phyloP scores from a whole-genome alignment of 2,113 vertebrate genomes.

The Pica pica region DNA sequence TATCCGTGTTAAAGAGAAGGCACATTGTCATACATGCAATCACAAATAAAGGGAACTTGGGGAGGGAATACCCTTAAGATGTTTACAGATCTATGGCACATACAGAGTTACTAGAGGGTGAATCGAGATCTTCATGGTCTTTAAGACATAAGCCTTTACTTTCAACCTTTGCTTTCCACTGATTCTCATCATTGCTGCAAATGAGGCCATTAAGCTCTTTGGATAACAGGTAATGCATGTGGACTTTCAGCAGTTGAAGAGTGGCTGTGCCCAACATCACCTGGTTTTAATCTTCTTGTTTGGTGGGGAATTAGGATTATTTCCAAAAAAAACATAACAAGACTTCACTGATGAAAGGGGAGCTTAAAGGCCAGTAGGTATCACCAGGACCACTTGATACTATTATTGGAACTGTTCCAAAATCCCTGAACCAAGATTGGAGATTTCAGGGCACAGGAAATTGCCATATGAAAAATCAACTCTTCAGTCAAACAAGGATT shows the following conservation, averaged over 20 bases:
- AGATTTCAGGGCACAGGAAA: background rate
- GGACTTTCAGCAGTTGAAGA: background rate
- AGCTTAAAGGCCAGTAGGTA: background rate
- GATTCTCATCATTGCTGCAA: background rate
- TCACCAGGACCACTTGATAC: background rate
- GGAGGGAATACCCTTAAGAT: background rate
- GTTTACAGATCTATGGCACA: background rate
- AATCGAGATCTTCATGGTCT: background rate
- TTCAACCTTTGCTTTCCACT: background rate
- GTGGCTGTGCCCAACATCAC: background rate
- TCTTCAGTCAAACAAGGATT: background rate
- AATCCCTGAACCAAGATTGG: background rate
- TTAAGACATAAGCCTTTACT: background rate
- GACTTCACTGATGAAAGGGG: background rate
- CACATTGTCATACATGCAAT: background rate
- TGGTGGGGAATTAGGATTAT: background rate
- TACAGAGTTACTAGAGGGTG: background rate
- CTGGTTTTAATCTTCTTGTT: background rate
- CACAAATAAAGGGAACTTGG: background rate
- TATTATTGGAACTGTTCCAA: background rate
- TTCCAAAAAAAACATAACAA: background rate
- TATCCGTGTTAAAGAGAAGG: background rate
- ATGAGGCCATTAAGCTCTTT: background rate
- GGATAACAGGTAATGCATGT: rapidly evolving
- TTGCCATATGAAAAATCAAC: background rate